phyloP scores from a whole-genome alignment of 2,113 vertebrate genomes.

The Zapus hudsonius region DNA sequence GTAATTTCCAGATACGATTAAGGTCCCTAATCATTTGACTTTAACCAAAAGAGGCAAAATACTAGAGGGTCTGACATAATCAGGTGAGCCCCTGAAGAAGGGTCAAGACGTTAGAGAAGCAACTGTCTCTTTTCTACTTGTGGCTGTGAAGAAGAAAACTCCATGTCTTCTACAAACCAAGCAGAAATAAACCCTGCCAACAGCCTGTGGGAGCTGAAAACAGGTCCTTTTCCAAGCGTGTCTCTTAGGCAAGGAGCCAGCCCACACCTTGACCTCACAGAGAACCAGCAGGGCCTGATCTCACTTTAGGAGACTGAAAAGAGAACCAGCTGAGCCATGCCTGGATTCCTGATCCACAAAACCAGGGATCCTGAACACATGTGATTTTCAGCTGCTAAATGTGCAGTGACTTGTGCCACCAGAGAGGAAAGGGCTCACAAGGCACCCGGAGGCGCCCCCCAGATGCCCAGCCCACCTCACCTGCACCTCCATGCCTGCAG shows the following conservation, averaged over 20 bases:
- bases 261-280: not conserved
- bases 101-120: not conserved
- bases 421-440: not conserved
- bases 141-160: not conserved
- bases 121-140: not conserved
- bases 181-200: not conserved
- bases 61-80: not conserved
- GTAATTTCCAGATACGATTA: not conserved
- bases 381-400: not conserved
- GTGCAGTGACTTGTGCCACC: not conserved
- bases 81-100: not conserved
- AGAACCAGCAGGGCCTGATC: too few species aligned
- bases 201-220: not conserved
- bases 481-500: slow-evolving; percentile 76
- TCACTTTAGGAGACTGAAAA: not conserved
- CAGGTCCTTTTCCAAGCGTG: not conserved
- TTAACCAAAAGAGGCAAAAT: not conserved
- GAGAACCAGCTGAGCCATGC: not conserved
- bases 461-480: slow-evolving; percentile 75
- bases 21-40: not conserved
- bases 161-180: not conserved
- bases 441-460: too few species aligned
- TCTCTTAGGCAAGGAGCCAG: not conserved
- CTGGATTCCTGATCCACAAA: not conserved
- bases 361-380: not conserved